A percentile compares a stretch with the other conserved stretches of the same genome.
Conservation (phyloP, 2,888 invertebrate species). For the Pecten maximus region DNA sequence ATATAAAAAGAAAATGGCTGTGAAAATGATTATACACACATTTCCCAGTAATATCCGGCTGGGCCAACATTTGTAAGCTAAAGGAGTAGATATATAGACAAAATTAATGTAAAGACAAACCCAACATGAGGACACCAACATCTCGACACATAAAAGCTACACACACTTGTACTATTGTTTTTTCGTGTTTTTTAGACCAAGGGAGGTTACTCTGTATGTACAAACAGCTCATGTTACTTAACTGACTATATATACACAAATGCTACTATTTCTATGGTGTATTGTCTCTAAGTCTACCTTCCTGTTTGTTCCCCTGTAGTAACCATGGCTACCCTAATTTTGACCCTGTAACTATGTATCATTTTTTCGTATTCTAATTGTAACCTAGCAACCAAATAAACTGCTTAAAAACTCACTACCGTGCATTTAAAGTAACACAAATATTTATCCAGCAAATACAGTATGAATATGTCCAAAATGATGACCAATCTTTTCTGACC, state of each 20-base stretch:
- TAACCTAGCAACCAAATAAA: neutral
- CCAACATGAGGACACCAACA: neutral
- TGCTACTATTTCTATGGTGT: neutral
- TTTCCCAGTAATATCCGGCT: neutral
- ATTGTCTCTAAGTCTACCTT: neutral
- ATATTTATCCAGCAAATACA: neutral
- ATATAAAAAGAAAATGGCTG: neutral
- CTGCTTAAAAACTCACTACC: neutral
- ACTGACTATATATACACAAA: neutral
- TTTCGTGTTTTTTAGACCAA: neutral
- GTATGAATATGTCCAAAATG: neutral
- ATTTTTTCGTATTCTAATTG: neutral
- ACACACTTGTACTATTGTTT: neutral
- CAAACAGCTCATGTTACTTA: neutral
- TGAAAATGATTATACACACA: neutral
- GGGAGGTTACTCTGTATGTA: neutral
- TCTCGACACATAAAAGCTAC: neutral
- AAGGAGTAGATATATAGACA: neutral
- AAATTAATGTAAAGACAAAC: too few species aligned
- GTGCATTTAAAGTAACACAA: neutral
- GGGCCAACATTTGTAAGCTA: neutral
- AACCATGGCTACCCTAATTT: neutral
- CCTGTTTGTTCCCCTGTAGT: neutral
- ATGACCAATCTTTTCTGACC: neutral
- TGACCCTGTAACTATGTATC: constrained; percentile 4